Evolutionary conservation across 2,113 vertebrate genomes (phyloP).

Genomic region (Onychostruthus taczanowskii): DNA sequence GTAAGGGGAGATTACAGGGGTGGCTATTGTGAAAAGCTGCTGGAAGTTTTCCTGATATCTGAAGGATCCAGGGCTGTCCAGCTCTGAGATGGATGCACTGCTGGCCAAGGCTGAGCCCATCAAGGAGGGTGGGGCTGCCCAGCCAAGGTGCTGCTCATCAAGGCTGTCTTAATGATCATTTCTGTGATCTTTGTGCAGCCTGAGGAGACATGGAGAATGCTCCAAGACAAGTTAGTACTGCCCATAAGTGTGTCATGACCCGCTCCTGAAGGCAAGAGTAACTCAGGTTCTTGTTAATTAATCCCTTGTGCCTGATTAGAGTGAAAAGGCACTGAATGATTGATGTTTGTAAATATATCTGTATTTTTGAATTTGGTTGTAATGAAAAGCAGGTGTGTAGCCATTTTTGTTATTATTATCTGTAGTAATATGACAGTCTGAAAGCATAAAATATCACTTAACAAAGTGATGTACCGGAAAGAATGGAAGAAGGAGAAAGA

Average conservation of each 20-base stretch:
- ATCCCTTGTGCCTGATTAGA: background rate
- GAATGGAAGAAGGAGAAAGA: background rate
- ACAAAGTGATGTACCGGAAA: background rate
- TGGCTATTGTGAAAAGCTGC: background rate
- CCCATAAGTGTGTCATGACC: accelerated
- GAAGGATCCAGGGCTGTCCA: background rate
- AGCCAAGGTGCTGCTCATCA: background rate
- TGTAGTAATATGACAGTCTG: background rate
- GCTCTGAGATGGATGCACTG: accelerated
- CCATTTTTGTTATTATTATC: background rate
- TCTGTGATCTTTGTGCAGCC: background rate
- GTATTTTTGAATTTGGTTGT: background rate
- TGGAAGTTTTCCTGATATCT: background rate
- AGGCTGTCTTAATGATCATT: background rate
- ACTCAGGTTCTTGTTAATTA: background rate
- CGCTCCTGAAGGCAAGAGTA: background rate
- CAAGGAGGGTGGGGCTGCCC: background rate
- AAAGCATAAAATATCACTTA: background rate
- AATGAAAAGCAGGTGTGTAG: background rate
- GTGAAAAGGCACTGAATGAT: background rate
- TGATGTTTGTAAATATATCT: background rate
- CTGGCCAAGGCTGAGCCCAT: background rate
- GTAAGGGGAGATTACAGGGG: too few relatives aligned
- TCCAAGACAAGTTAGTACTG: background rate
- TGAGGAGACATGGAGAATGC: background rate